Evolutionary conservation across 2,113 vertebrate species (phyloP).

Genomic region (Varanus komodoensis): DNA sequence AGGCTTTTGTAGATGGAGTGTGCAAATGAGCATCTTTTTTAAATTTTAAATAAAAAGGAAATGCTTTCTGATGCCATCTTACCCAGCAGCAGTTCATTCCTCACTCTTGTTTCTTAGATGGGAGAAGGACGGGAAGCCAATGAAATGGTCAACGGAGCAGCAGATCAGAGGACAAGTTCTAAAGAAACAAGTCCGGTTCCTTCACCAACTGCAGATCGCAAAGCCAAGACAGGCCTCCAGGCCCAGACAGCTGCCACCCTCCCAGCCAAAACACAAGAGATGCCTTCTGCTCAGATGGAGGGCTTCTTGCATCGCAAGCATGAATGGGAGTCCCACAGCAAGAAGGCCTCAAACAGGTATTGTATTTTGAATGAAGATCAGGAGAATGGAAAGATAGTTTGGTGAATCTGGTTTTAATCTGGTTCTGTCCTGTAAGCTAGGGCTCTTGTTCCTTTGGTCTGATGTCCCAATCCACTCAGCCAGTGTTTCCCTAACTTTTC

Average conservation of each 20-base stretch:
- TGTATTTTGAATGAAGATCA: no score
- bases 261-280: constrained; percentile 87
- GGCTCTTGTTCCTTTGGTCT: no score
- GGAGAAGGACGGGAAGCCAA: constrained; percentile 82
- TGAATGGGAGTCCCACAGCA: constrained; percentile 94
- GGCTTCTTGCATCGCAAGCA: constrained; percentile 94
- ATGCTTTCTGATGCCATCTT: background rate
- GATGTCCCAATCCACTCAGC: no score
- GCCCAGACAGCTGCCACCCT: constrained; percentile 88
- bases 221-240: constrained; percentile 83
- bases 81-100: constrained; percentile 43
- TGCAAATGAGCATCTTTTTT: constrained; percentile 63
- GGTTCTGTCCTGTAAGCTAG: background rate
- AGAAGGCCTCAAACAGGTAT: constrained; percentile 97
- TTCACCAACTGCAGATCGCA: constrained; percentile 86
- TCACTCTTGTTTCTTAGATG: constrained; percentile 77
- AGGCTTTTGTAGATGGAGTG: constrained; percentile 79
- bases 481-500: no score
- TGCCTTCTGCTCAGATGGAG: constrained; percentile 86
- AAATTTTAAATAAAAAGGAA: background rate
- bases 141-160: constrained; percentile 90
- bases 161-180: constrained; percentile 89
- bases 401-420: background rate
- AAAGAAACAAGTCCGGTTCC: constrained; percentile 91
- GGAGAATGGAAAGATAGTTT: no score